These are phyloP conservation scores for Himalopsyche phryganea DNA, from an alignment of 1,140 invertebrate species.

Conservation along the genomic window DNA sequence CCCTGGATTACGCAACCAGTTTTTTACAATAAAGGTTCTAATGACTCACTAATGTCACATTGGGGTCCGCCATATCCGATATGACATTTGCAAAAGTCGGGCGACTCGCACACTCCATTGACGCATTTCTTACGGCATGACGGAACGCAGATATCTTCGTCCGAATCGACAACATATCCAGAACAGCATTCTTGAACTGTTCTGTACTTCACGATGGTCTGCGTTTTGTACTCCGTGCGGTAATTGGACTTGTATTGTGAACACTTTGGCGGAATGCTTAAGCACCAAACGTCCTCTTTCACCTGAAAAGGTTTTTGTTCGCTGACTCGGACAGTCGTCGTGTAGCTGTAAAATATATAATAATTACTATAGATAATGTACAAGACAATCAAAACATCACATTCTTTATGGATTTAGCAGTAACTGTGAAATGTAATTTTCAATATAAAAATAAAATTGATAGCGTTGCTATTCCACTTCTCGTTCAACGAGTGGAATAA, in stretches of 20 bases:
- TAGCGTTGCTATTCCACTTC: no score
- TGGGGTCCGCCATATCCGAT: conserved; percentile 81
- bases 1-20: no score
- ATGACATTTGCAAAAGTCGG: conserved; percentile 82
- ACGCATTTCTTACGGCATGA: conserved; percentile 77
- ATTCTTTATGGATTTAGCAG: no score
- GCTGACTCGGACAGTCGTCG: conserved; percentile 66
- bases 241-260: conserved; percentile 79
- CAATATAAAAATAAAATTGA: no score
- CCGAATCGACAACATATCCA: conserved; percentile 62
- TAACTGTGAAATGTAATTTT: no score
- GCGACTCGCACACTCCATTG: conserved; percentile 79
- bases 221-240: conserved; percentile 65
- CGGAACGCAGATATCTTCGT: conserved; percentile 66
- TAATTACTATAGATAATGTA: no score
- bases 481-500: no score
- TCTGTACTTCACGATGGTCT: conserved; percentile 67
- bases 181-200: conserved; percentile 81
- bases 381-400: no score
- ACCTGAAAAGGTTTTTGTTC: conserved; percentile 78
- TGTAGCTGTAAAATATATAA: conserved; percentile 58
- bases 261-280: conserved; percentile 79
- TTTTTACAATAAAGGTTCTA: no score
- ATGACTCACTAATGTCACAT: conserved; percentile 85
- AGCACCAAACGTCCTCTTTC: conserved; percentile 75